Conservation (phyloP, 2,888 invertebrate species). For the Euclidia mi region DNA sequence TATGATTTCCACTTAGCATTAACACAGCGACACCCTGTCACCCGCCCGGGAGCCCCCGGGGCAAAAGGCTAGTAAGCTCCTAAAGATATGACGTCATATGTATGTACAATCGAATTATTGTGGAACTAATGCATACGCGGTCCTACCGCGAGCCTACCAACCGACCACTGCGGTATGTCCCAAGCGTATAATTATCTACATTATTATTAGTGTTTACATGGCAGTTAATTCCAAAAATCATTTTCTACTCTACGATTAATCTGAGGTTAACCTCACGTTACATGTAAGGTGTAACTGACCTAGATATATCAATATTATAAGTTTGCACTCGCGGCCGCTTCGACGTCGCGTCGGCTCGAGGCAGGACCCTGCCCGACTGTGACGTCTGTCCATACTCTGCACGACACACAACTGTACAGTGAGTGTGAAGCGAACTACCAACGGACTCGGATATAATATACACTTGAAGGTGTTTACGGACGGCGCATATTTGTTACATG, state of each 20-base stretch:
- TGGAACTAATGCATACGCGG: constrained; percentile 59
- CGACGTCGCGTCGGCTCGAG: constrained; percentile 33
- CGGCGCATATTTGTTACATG: constrained; percentile 71
- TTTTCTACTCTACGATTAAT: constrained; percentile 38
- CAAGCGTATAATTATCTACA: constrained; percentile 17
- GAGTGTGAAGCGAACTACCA: constrained; percentile 31
- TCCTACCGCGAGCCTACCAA: constrained; percentile 56
- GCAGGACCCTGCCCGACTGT: constrained; percentile 34
- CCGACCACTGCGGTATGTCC: constrained; percentile 14
- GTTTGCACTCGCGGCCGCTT: constrained; percentile 13
- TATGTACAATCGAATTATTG: constrained; percentile 79
- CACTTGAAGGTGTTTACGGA: constrained; percentile 71
- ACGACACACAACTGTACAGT: constrained; percentile 22
- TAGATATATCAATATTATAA: constrained; percentile 19
- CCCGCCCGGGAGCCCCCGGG: constrained; percentile 86
- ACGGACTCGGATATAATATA: constrained; percentile 43
- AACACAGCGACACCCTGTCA: constrained; percentile 89
- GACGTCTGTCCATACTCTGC: constrained; percentile 47
- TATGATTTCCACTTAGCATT: constrained; percentile 85
- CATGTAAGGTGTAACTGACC: constrained; percentile 23
- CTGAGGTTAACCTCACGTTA: constrained; percentile 24
- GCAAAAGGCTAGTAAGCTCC: constrained; percentile 90
- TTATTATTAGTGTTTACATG: constrained; percentile 18
- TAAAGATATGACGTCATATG: constrained; percentile 87
- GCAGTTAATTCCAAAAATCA: constrained; percentile 22